Evolutionary conservation across 2,113 vertebrate genomes (phyloP), one percentile per base, ranked within the genome.

Genomic region (Ornithorhynchus anatinus): DNA sequence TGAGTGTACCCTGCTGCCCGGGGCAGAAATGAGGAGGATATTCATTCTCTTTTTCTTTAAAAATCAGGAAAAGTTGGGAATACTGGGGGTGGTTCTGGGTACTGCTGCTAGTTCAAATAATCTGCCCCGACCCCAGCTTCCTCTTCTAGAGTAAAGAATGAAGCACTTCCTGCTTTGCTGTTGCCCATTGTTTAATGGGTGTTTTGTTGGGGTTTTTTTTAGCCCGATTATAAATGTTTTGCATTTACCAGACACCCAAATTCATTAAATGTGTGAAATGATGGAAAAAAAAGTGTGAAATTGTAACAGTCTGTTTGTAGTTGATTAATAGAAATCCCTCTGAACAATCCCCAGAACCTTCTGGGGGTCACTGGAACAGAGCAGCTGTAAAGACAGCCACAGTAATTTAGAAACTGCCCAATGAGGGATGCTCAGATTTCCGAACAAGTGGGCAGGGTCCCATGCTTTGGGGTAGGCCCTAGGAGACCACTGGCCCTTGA

Each of bases 311-410:
- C 87, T 86, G 91, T 89, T 91, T 92, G 85, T 85, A 76, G 82
- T 89, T 94, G 93, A 94, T 94, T 94, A 93, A 94, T 93, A 94
- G 92, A 94, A 92, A 89, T 90, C 89, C 90, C 86, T 88, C 77
- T 85, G 89, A 88, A 91, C 92, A 93, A 84, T 89, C 82, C 88
- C 83, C 44, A 47, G 82, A 89, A 90, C 91, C 87, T 94, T 93
- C 89, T 23, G 31, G 91, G 90, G 92, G 92, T 94, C 91, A 92
- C 77, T 94, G 91, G 92, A 93, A 94, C 19, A 0, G 89, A 94
- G 91, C 93, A 94, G 93, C 93, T 94, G 93, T 93, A 92, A 81
- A 93, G 92, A 89, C 93, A 94, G 91, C 93, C 90, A 92, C 93
- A 92, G 86, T 64, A 85, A 89, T 90, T 89, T 81, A 90, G 89